phyloP scores from a whole-genome alignment of 1,140 invertebrate genomes.

The Aphidius gifuensis region DNA sequence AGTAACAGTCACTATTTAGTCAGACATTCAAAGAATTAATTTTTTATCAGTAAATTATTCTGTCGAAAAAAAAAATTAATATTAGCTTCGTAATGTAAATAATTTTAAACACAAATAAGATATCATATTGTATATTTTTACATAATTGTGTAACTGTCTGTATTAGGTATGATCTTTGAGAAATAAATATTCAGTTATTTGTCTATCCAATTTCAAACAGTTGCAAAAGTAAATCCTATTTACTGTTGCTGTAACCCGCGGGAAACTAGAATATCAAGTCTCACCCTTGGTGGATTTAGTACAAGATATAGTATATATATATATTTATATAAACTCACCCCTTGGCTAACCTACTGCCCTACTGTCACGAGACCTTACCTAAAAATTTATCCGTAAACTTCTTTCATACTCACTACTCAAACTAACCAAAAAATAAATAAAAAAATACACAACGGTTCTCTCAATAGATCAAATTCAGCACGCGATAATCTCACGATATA shows the following conservation, averaged over 20 bases:
- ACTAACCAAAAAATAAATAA: not conserved
- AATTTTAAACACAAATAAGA: no score
- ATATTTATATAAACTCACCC: constrained; percentile 29
- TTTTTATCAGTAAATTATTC: constrained; percentile 10
- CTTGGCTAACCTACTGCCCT: constrained; percentile 53
- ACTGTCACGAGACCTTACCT: constrained; percentile 37
- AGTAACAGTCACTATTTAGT: constrained; percentile 28
- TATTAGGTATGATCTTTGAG: no score
- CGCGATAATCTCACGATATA: constrained; percentile 32
- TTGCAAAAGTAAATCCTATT: constrained; percentile 46
- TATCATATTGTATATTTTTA: no score
- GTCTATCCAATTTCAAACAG: constrained; percentile 27
- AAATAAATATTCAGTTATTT: no score
- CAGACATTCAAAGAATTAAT: not conserved
- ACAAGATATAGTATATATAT: no score
- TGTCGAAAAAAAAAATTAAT: not conserved
- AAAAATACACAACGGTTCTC: constrained; percentile 4
- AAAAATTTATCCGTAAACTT: constrained; percentile 16
- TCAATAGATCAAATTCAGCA: constrained; percentile 27
- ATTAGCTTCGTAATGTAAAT: no score
- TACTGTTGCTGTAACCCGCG: constrained; percentile 34
- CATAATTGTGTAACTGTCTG: no score
- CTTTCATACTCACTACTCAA: constrained; percentile 19
- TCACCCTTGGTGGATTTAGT: constrained; percentile 10
- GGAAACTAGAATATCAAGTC: not conserved